These are phyloP conservation scores for Agrypnia vestita DNA, from an alignment of 1,140 invertebrate genomes.

Conservation along the genomic window DNA sequence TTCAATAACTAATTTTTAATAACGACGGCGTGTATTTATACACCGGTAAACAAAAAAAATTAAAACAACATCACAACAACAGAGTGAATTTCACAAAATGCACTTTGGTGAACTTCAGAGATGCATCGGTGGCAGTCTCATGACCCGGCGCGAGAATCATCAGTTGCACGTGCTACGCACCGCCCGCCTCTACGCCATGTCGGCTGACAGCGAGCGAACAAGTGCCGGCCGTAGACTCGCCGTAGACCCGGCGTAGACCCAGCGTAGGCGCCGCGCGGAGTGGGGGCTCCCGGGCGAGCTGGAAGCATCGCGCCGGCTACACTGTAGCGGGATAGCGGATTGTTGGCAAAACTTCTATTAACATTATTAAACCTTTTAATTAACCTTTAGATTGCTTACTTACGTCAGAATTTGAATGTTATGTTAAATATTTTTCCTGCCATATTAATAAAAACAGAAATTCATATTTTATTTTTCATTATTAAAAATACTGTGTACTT, in stretches of 20 bases:
- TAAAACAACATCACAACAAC: not conserved
- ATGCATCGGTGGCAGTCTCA: not conserved
- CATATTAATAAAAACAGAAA: no score
- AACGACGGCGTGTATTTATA: no score
- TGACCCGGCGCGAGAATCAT: constrained; percentile 12
- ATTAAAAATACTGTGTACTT: no score
- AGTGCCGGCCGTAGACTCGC: constrained; percentile 25
- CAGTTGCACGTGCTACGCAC: constrained; percentile 20
- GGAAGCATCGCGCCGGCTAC: not conserved
- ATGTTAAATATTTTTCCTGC: no score
- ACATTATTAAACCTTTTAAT: no score
- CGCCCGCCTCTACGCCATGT: constrained; percentile 16
- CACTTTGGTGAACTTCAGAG: not conserved
- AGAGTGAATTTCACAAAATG: not conserved
- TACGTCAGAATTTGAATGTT: no score
- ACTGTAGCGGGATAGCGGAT: not conserved
- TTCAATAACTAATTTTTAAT: no score
- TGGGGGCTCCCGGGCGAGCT: not conserved
- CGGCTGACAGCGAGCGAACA: constrained; percentile 24
- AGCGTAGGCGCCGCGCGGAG: not conserved
- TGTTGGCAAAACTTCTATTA: no score
- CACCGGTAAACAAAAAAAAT: not conserved
- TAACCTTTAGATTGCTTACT: no score
- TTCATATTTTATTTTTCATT: no score
- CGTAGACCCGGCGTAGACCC: constrained; percentile 22